A percentile compares a stretch with the other conserved stretches of the same genome.
Evolutionary conservation across 1,140 invertebrate genomes (phyloP).

Genomic region (Nephila pilipes): DNA sequence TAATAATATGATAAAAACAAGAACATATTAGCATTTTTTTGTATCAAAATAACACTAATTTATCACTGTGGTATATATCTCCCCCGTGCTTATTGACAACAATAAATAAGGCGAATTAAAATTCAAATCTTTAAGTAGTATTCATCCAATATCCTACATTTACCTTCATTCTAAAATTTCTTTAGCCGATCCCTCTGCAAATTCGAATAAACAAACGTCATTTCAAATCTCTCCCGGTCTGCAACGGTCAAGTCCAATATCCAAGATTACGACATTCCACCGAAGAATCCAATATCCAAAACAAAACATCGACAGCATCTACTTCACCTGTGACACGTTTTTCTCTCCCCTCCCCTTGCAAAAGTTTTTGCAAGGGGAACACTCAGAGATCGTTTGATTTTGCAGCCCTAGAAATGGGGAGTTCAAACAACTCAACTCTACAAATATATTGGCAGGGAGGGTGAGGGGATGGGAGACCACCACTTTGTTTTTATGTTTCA

Average conservation of each 20-base stretch:
- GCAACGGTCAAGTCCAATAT: neutral
- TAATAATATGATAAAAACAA: no score
- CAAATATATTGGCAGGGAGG: neutral
- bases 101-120: no score
- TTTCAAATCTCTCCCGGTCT: neutral
- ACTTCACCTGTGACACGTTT: slow-evolving; percentile 32
- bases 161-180: neutral
- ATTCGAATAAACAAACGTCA: slow-evolving; percentile 8
- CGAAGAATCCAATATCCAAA: slow-evolving; percentile 40
- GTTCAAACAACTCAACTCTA: slow-evolving; percentile 33
- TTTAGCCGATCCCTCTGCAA: neutral
- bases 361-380: slow-evolving; percentile 14
- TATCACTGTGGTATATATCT: no score
- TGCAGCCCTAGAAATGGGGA: neutral
- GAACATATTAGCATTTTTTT: no score
- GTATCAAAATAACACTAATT: no score
- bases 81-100: no score
- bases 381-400: neutral
- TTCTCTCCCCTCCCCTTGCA: neutral
- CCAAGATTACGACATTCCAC: neutral
- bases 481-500: slow-evolving; percentile 54
- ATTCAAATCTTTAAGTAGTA: no score
- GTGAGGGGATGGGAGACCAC: neutral
- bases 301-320: slow-evolving; percentile 6
- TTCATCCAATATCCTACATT: no score